Evolutionary conservation across 37 sponge, comb jelly and placozoan species (phyloP), one percentile per base, ranked within the genome.

Genomic region (Axinella damicornis): DNA sequence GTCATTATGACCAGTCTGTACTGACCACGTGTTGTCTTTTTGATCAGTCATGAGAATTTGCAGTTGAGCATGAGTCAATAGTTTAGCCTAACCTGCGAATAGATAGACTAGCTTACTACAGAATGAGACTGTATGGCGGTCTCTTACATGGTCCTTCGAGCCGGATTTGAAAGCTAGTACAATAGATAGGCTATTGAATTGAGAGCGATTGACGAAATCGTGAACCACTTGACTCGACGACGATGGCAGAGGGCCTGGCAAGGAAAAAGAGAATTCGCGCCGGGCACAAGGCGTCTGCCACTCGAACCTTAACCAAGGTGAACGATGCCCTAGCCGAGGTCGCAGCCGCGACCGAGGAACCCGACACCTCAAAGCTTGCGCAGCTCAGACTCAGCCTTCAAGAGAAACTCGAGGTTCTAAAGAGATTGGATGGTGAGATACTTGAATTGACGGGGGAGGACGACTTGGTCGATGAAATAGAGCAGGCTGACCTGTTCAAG

Each of bases 351-450:
- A 55, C 53, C 34, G 59, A 38, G 33, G 17, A n/a, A n/a, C n/a
- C n/a, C n/a, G n/a, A n/a, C n/a, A n/a, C n/a, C n/a, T n/a, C 53
- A 0, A 56, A 38, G 46, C 22, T 79, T 28, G 1, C 62, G 24
- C 32, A 39, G 20, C 67, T 79, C 19, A 58, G 31, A 15, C 68
- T 79, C 20, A 79, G 46, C 13, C 52, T 79, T 16, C 19, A 79
- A 46, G 79, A 79, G 79, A 79, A 79, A 79, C 53, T 25, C 5
- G 79, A 37, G 6, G 37, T 52, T 12, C 27, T 79, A 52, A 79
- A 79, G 67, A 2, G 15, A 11, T 39, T 79, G 30, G 79, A 79
- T 64, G 34, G 27, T 1, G 79, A 79, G 25, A 65, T 79, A 21
- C 20, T 79, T 46, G 67, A 65, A 5, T 54, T 79, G 24, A 37